A percentile compares a stretch with the other conserved stretches of the same genome.
Conservation (phyloP, 2,113 vertebrate species). For the Apodemus sylvaticus region DNA sequence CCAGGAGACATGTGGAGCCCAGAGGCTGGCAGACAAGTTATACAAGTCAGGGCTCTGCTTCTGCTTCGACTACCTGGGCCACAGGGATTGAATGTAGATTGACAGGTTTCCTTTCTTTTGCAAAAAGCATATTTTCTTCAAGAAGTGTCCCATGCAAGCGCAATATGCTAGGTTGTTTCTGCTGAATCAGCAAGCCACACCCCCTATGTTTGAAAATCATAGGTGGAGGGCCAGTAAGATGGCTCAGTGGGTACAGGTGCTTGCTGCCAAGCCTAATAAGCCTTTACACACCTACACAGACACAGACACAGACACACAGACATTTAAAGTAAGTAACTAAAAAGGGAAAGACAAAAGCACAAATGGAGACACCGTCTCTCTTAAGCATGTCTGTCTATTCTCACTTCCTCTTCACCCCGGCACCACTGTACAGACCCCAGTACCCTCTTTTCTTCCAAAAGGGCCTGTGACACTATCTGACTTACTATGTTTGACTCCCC, state of each 20-base stretch:
- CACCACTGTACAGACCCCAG: too few species aligned
- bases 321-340: too few species aligned
- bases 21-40: not conserved
- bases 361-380: not conserved
- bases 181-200: not conserved
- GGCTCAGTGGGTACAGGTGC: not conserved
- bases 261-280: not conserved
- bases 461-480: not conserved
- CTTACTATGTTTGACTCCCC: not conserved
- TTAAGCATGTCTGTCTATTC: not conserved
- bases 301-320: not conserved
- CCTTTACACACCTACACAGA: not conserved
- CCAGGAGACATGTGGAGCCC: not conserved
- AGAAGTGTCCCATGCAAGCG: not conserved
- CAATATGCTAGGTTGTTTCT: not conserved
- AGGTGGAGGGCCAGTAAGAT: not conserved
- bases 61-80: not conserved
- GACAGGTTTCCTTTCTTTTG: not conserved
- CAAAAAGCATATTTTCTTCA: not conserved
- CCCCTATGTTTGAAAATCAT: not conserved
- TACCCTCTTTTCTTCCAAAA: not conserved
- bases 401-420: not conserved
- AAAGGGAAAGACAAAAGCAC: not conserved
- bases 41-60: not conserved
- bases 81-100: not conserved